These are phyloP conservation scores for Tichodroma muraria DNA, from an alignment of 2,113 vertebrate species.

Conservation along the genomic window DNA sequence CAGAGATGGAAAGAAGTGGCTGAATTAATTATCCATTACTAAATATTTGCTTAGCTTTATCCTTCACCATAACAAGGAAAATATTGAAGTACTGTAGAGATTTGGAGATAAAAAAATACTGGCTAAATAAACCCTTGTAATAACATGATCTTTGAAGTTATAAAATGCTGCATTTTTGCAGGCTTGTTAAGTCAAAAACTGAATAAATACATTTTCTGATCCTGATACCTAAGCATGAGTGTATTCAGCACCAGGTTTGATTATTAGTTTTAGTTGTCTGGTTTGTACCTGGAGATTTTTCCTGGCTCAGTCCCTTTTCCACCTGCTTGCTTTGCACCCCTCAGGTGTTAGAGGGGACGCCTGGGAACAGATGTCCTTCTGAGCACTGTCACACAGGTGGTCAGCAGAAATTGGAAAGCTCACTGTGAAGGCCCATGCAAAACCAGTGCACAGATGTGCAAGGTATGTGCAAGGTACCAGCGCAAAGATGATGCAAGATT, in stretches of 20 bases:
- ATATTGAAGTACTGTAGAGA: neutral
- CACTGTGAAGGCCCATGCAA: neutral
- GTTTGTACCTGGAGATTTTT: neutral
- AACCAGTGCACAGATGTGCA: neutral
- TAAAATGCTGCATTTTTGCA: neutral
- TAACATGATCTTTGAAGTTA: neutral
- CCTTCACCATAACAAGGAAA: neutral
- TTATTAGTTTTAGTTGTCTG: neutral
- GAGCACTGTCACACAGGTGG: neutral
- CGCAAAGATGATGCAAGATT: too few species aligned
- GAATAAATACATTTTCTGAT: neutral
- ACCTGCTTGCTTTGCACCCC: neutral
- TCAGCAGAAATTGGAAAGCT: neutral
- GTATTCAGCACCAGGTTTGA: neutral
- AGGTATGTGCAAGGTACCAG: neutral
- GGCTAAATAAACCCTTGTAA: neutral
- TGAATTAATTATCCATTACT: slow-evolving; percentile 12
- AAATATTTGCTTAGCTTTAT: slow-evolving; percentile 10
- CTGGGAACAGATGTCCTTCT: neutral
- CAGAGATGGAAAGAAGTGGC: neutral
- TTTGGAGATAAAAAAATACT: neutral
- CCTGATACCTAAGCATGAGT: neutral
- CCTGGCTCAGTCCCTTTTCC: neutral
- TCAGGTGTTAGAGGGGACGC: neutral
- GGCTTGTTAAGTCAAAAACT: neutral